A percentile compares a stretch with the other conserved stretches of the same genome.
These are phyloP conservation scores for Macrophya alboannulata DNA, from an alignment of 2,888 invertebrate species.

Conservation along the genomic window DNA sequence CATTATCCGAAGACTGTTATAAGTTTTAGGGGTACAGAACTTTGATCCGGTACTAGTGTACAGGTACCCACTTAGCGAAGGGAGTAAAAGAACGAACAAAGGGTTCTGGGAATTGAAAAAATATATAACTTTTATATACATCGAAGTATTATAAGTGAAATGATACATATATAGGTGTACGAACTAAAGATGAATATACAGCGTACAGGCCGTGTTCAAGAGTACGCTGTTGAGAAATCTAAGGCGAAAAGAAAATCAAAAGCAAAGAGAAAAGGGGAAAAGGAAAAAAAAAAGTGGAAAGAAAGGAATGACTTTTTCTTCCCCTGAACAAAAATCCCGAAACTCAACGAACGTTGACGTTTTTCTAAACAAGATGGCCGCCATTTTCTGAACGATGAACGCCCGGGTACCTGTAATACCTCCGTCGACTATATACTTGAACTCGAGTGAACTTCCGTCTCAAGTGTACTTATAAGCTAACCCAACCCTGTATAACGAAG, in stretches of 20 bases:
- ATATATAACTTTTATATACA: background rate
- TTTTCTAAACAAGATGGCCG: conserved; percentile 32
- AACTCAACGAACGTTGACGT: conserved; percentile 1
- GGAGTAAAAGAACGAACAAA: background rate
- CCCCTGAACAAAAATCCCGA: background rate
- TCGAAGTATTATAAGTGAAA: no score
- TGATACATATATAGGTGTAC: background rate
- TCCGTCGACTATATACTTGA: conserved; percentile 34
- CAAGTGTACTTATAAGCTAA: conserved; percentile 25
- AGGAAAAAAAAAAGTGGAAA: background rate
- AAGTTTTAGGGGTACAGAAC: background rate
- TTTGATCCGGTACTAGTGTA: conserved; percentile 7
- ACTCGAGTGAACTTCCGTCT: conserved; percentile 47
- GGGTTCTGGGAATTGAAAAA: conserved; percentile 8
- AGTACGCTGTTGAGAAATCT: background rate
- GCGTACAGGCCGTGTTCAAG: background rate
- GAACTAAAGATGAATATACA: background rate
- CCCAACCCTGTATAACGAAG: background rate
- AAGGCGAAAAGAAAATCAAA: background rate
- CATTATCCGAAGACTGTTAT: background rate
- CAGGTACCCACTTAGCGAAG: background rate
- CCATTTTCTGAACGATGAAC: conserved; percentile 8
- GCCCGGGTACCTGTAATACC: background rate
- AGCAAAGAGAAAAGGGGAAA: no score
- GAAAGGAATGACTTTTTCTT: background rate